Evolutionary conservation across 2,113 vertebrate species (phyloP), one percentile per base, ranked within the genome.

Genomic region (Anarrhichthys ocellatus): DNA sequence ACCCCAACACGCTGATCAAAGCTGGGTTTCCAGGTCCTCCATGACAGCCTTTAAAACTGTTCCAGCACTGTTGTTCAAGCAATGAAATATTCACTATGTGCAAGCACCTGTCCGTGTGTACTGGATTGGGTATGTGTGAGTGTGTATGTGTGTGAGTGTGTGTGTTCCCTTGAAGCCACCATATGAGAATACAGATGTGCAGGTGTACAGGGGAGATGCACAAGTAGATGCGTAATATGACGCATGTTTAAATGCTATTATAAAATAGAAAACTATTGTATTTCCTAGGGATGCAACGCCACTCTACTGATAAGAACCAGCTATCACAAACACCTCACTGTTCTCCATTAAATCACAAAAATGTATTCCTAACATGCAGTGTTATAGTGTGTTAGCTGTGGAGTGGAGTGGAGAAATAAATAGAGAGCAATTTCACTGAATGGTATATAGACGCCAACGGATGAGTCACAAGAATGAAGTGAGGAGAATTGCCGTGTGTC

Each of bases 71-170:
- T 86, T 92, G 84, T 87, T 89, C 71, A 52, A 66, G 50, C 46
- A 72, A 89, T 94, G 78, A 94, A 94, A 94, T 92, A 94, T 91
- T 94, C 86, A 94, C 38, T 38, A 32, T 29, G 36, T 76, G 78
- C 92, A 83, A 73, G 64, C 84, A 92, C 86, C 87, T 90, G 79
- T 85, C 69, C 67, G 40, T 80, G 80, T 75, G 40, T 56, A 36
- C 36, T 9, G 58, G 40, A 74, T 11, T 78, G 54, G 58, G n/a
- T 34, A 15, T 63, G 24, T 46, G 72, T 48, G 24, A 46, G 24
- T 77, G 54, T 64, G 22, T 36, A 17, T 62, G 58, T 77, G 29
- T 20, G 34, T 54, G 44, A 62, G 20, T 77, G 9, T 78, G 46
- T 50, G 73, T 52, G 27, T 56, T 66, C 5, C 9, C 14, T 22